Evolutionary conservation across 2,113 vertebrate species (phyloP).

Genomic region (Vireo altiloquus): DNA sequence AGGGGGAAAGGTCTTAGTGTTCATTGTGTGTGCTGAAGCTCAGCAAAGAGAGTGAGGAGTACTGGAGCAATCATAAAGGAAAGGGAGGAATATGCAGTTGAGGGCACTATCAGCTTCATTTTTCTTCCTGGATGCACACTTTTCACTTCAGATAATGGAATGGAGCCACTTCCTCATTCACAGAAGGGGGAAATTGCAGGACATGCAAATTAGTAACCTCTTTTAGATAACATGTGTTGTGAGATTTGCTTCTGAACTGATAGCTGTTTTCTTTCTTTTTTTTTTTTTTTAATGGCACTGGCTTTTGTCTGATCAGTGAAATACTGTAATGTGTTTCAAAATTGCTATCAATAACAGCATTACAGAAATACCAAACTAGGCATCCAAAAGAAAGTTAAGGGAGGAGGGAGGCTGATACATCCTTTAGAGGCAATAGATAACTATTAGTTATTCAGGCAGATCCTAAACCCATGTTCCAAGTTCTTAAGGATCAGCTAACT

Average conservation of each 20-base stretch:
- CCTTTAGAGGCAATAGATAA: neutral
- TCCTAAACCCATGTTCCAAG: neutral
- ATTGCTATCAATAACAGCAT: neutral
- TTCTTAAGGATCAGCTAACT: neutral
- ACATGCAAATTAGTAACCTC: neutral
- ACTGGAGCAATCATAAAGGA: neutral
- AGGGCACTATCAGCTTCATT: neutral
- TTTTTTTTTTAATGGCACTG: neutral
- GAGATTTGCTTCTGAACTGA: neutral
- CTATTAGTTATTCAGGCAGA: neutral
- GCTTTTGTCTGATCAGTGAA: neutral
- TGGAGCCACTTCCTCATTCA: neutral
- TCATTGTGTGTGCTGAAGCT: neutral
- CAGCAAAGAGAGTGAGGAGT: neutral
- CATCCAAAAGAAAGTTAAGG: neutral
- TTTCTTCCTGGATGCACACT: neutral
- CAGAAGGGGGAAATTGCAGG: neutral
- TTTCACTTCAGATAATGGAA: neutral
- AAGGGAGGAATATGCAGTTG: neutral
- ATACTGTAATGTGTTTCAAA: neutral
- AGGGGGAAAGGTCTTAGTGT: neutral
- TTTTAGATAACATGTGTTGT: accelerated
- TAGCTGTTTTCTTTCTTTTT: neutral
- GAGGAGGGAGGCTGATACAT: neutral
- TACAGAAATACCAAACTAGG: neutral